phyloP scores from a whole-genome alignment of 2,888 invertebrate genomes.

The Leptodirus hochenwartii region DNA sequence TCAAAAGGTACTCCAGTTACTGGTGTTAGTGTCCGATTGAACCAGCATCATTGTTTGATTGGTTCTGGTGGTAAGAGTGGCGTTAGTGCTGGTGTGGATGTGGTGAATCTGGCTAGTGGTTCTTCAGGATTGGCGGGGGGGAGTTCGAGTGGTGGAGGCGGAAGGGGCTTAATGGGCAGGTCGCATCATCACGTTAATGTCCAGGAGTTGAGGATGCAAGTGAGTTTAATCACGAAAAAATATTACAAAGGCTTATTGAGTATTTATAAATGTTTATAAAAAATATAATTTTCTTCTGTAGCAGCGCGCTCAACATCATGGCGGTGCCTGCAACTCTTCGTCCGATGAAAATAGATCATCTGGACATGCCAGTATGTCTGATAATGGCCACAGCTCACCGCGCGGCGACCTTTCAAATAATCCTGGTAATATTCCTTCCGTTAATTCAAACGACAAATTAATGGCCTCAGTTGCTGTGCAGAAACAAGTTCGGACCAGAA shows the following conservation, averaged over 20 bases:
- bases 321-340: slow-evolving; percentile 42
- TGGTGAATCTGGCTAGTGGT: neutral
- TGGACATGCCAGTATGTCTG: slow-evolving; percentile 88
- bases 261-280: too few species aligned
- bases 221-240: slow-evolving; percentile 17
- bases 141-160: slow-evolving; percentile 7
- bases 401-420: slow-evolving; percentile 21
- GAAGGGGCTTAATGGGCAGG: slow-evolving; percentile 21
- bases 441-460: too few species aligned
- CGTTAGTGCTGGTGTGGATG: slow-evolving; percentile 13
- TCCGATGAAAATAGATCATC: slow-evolving; percentile 85
- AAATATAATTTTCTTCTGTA: slow-evolving; percentile 12
- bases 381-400: slow-evolving; percentile 54
- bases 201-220: slow-evolving; percentile 41
- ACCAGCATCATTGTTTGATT: slow-evolving; percentile 15
- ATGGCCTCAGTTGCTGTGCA: slow-evolving; percentile 27
- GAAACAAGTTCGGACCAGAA: slow-evolving; percentile 41
- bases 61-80: slow-evolving; percentile 16
- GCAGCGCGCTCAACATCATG: slow-evolving; percentile 21
- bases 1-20: slow-evolving; percentile 21
- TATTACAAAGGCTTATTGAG: neutral
- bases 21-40: slow-evolving; percentile 19
- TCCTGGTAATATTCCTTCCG: neutral
- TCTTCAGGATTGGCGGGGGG: neutral
- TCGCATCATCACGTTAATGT: slow-evolving; percentile 43